These are phyloP conservation scores for Scaptomyza pallida DNA, from an alignment of 1,140 invertebrate genomes.

Conservation along the genomic window DNA sequence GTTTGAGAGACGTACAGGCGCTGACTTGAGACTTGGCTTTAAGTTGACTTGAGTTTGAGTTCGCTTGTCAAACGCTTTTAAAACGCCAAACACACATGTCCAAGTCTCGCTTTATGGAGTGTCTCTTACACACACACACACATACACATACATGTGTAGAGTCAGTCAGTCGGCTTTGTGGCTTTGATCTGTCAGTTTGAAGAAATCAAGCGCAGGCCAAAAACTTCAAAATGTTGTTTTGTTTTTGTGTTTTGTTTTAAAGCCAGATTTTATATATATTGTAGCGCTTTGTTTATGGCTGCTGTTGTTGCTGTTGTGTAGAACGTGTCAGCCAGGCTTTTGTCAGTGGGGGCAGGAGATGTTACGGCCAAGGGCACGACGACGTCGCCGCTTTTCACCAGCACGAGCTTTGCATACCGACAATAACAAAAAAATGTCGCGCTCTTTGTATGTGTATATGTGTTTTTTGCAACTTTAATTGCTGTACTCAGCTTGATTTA, in stretches of 20 bases:
- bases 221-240: constrained; percentile 74
- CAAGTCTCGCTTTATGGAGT: constrained; percentile 41
- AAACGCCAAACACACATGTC: constrained; percentile 73
- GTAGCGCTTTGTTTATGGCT: constrained; percentile 50
- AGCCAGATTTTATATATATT: constrained; percentile 48
- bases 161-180: constrained; percentile 49
- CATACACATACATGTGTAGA: constrained; percentile 21
- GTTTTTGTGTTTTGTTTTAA: constrained; percentile 29
- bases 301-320: constrained; percentile 59
- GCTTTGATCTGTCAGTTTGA: constrained; percentile 83
- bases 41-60: constrained; percentile 41
- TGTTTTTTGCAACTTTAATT: constrained; percentile 81
- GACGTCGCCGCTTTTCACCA: constrained; percentile 51
- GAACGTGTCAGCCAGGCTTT: constrained; percentile 76
- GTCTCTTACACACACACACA: constrained; percentile 39
- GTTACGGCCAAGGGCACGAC: constrained; percentile 67
- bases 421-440: constrained; percentile 60
- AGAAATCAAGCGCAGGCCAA: constrained; percentile 81
- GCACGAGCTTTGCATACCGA: constrained; percentile 64
- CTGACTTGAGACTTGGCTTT: constrained; percentile 32
- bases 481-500: constrained; percentile 81
- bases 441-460: constrained; percentile 47
- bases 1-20: constrained; percentile 24
- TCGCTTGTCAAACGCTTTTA: constrained; percentile 83
- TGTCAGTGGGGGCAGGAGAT: constrained; percentile 25